These are phyloP conservation scores for Tachypleus tridentatus DNA, from an alignment of 1,140 invertebrate species.

Conservation along the genomic window DNA sequence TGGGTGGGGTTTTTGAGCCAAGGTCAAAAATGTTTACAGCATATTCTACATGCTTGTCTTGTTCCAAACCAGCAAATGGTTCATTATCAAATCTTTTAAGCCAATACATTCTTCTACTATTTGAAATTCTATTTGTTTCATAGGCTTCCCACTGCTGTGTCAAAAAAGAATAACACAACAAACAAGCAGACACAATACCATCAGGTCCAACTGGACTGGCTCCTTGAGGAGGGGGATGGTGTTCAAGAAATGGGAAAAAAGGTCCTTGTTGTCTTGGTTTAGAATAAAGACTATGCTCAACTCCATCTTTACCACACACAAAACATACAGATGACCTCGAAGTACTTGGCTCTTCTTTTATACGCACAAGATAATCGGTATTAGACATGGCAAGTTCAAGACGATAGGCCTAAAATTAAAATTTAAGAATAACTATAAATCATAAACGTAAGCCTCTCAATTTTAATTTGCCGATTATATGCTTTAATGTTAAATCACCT, in stretches of 20 bases:
- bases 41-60: constrained; percentile 31
- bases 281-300: constrained; percentile 20
- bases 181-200: constrained; percentile 50
- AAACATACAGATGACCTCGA: constrained; percentile 44
- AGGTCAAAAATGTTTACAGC: neutral
- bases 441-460: too few relatives aligned
- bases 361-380: too few relatives aligned
- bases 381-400: too few relatives aligned
- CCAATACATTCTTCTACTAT: constrained; percentile 78
- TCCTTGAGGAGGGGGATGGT: constrained; percentile 66
- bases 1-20: too few relatives aligned
- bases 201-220: constrained; percentile 38
- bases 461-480: too few relatives aligned
- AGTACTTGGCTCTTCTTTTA: too few relatives aligned
- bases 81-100: constrained; percentile 79
- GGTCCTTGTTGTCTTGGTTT: constrained; percentile 32
- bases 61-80: constrained; percentile 74
- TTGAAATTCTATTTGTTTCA: constrained; percentile 67
- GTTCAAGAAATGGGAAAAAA: constrained; percentile 80
- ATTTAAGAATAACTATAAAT: too few relatives aligned
- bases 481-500: too few relatives aligned
- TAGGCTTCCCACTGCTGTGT: constrained; percentile 82
- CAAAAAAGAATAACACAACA: constrained; percentile 69
- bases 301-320: constrained; percentile 52
- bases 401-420: too few relatives aligned